A percentile compares a stretch with the other conserved stretches of the same genome.
Conservation (phyloP, 2,113 vertebrate species). For the Pygoscelis antarcticus region DNA sequence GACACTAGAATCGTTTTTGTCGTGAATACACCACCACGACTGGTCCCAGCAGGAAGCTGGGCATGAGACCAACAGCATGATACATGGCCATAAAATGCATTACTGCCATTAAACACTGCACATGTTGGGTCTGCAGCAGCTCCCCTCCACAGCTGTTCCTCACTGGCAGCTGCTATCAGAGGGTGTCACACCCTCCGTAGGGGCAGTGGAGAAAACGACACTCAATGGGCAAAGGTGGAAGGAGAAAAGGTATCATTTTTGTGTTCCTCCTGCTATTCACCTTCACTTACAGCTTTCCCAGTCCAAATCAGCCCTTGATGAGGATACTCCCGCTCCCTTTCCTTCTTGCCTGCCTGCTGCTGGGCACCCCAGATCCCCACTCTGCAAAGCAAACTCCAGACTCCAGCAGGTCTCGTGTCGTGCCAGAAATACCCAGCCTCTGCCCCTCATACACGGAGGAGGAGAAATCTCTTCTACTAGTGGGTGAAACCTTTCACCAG, state of each 20-base stretch:
- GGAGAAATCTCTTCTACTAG: neutral
- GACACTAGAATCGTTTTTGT: neutral
- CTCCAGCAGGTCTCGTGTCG: neutral
- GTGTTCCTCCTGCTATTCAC: neutral
- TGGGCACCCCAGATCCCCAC: neutral
- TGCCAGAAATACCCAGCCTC: neutral
- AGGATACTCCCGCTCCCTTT: neutral
- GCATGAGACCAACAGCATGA: neutral
- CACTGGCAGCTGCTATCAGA: neutral
- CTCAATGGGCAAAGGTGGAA: neutral
- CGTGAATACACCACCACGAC: neutral
- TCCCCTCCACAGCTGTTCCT: neutral
- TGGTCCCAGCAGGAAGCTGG: neutral
- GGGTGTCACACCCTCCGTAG: neutral
- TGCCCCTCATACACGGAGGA: neutral
- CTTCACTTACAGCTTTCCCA: neutral
- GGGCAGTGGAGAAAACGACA: neutral
- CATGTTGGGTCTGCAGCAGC: neutral
- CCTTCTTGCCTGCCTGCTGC: neutral
- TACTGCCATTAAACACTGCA: neutral
- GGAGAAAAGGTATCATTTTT: neutral
- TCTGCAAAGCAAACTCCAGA: neutral
- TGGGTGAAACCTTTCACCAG: neutral
- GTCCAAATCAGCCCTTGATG: neutral
- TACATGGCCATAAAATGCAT: fast-evolving